A percentile compares a stretch with the other conserved stretches of the same genome.
Conservation (phyloP, 2,113 vertebrate genomes). For the Rhinoptilus africanus region DNA sequence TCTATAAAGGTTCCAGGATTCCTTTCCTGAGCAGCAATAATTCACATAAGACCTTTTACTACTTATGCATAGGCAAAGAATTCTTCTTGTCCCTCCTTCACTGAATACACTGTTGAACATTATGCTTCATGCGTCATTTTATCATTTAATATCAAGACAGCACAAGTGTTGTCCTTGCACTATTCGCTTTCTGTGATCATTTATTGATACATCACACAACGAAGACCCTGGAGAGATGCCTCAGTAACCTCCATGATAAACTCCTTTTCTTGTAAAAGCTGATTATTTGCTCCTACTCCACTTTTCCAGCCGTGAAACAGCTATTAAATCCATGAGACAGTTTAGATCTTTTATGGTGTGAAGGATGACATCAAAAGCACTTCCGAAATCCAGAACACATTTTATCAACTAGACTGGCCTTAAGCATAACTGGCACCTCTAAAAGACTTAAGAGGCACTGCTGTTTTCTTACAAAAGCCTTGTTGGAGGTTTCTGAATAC, state of each 20-base stretch:
- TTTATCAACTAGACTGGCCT: background rate
- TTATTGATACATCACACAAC: background rate
- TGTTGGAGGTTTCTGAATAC: background rate
- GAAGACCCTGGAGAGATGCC: background rate
- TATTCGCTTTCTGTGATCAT: background rate
- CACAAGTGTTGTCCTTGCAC: background rate
- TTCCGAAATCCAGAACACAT: background rate
- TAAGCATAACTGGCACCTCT: background rate
- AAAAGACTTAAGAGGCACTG: background rate
- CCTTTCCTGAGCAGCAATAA: background rate
- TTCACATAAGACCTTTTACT: background rate
- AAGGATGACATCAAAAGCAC: background rate
- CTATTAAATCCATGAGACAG: background rate
- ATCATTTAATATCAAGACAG: background rate
- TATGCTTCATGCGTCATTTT: rapidly evolving
- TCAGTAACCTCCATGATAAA: background rate
- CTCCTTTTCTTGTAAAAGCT: background rate
- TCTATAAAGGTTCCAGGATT: background rate
- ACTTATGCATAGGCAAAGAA: background rate
- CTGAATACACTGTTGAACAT: background rate
- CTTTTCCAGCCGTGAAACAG: background rate
- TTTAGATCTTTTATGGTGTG: background rate
- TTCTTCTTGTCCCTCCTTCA: background rate
- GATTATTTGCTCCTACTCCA: background rate
- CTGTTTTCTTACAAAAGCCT: background rate